Base-by-base conservation (phyloP, 2,888 invertebrate genomes). In the Scelioninae gen. 2 region DNA sequence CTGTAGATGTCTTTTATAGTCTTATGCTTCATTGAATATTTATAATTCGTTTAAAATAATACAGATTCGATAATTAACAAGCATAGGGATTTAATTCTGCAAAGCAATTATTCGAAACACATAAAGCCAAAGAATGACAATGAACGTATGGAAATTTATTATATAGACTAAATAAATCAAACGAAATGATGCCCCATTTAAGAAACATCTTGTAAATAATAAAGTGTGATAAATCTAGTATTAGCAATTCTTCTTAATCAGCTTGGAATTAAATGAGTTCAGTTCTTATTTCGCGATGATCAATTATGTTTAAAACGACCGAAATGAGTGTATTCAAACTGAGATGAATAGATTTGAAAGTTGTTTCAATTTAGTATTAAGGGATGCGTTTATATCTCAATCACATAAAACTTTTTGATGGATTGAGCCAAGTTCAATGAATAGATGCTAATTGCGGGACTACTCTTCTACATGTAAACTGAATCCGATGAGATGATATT, bases 391-490 rank as follows among this genome's bases (percentile, higher is more conserved):
- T 46, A 16, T 63, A 60, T 53, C 63, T 70, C 52, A 70, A 55
- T 48, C 39, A 22, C 19, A 33, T 33, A 60, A 55, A 45, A 60
- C 39, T 63, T 70, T 55, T 31, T 61, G 69, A 69, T 69, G 46
- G 52, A 71, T 58, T 28, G 55, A 28, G 25, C 39, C 37, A 28
- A 35, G 58, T 5, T 18, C 41, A 11, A 19, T 58, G 58, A 71
- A 64, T 71, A 39, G 64, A 43, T 41, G 11, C 65, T 61, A 60
- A 65, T 67, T 72, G 52, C 70, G 57, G 48, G 43, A 31, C 52
- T 52, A 19, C 60, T 41, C 11, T 45, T 7, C 16, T n/a, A 15
- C 31, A 9, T 19, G 63, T 50, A 73, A 68, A 67, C 72, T 67
- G 72, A 61, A 67, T 73, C 61, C 13, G 45, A 15, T 19, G 55